Evolutionary conservation across 2,113 vertebrate species (phyloP), one percentile per base, ranked within the genome.

Genomic region (Spea multiplicata): DNA sequence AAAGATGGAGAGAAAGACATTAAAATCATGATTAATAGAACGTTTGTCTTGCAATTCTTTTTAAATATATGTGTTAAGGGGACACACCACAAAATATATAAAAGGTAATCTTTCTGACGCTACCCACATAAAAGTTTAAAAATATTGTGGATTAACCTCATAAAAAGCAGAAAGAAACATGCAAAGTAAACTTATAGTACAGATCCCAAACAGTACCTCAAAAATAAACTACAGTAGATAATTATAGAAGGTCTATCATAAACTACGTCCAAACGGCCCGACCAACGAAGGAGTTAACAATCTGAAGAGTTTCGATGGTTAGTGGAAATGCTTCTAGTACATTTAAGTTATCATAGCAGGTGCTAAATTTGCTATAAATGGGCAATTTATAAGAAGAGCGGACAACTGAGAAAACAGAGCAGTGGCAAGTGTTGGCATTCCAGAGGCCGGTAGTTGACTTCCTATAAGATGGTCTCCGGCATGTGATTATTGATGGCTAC

Each of bases 331-430:
- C 5, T 0, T 78, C 88, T 91, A 88, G 86, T 86, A 90, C 86
- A 81, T 80, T 90, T 90, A 90, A 88, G 87, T 85, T 88, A 83
- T 86, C 73, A 14, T 75, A 85, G 88, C 92, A 93, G 91, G 91
- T 93, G 93, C 84, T 86, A 84, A 85, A 71, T 88, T 87, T 86
- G 83, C 93, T 93, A 93, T 91, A 93, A 92, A 89, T 81, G 89
- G 90, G 88, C 85, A 89, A 88, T 89, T 89, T 92, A 88, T 93
- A 93, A 90, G 93, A 88, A 88, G 88, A 90, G 83, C 73, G 81
- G 87, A 91, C 93, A 93, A 92, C 92, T 93, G 93, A 86, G 88
- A 91, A 93, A 92, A 92, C 91, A 91, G 83, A 83, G 74, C 0
- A 0, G 77, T 1, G 5, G 85, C 82, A 81, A 85, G 81, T 0